Base-by-base conservation (phyloP, 2,888 invertebrate genomes). In the Piscicola geometra region DNA sequence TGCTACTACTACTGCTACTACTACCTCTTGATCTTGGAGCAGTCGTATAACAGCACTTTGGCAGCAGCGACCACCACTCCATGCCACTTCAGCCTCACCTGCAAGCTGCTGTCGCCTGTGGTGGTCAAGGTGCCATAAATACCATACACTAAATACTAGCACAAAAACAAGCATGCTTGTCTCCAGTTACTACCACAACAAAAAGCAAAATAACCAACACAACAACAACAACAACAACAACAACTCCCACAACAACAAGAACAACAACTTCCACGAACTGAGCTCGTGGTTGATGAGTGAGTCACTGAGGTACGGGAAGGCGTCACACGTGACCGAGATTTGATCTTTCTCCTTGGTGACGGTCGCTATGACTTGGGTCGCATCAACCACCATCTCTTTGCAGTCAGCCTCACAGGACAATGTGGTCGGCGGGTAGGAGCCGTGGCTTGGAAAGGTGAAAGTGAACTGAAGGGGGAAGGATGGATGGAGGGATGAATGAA, bases 61-160 rank as follows among this genome's bases (percentile, higher is more conserved):
- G 3, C 21, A 5, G 5, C 21, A 5, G 60, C 60, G 15, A 56
- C 60, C 60, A 56, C 60, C 25, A 56, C 60, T 5, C 60, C 60
- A 18, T 21, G 12, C 60, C 60, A 56, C 60, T 56, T 56, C n/a
- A 56, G 12, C n/a, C n/a, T 56, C 60, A 56, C 21, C n/a, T 21
- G n/a, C 60, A 56, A 25, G 15, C 60, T 56, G n/a, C n/a, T 56
- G 3, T 56, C 60, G n/a, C 60, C 60, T 56, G 25, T 56, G n/a
- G n/a, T n/a, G n/a, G n/a, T n/a, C n/a, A n/a, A n/a, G n/a, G n/a
- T n/a, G n/a, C n/a, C n/a, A n/a, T 47, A 47, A 21, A 47, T 47
- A 47, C 50, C 50, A 47, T 21, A 47, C 21, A 15, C 50, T 47
- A 47, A 9, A 9, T 47, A 15, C 9, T 47, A 47, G 50, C n/a